Evolutionary conservation across 2,113 vertebrate genomes (phyloP), one percentile per base, ranked within the genome.

Genomic region (Chaenocephalus aceratus): DNA sequence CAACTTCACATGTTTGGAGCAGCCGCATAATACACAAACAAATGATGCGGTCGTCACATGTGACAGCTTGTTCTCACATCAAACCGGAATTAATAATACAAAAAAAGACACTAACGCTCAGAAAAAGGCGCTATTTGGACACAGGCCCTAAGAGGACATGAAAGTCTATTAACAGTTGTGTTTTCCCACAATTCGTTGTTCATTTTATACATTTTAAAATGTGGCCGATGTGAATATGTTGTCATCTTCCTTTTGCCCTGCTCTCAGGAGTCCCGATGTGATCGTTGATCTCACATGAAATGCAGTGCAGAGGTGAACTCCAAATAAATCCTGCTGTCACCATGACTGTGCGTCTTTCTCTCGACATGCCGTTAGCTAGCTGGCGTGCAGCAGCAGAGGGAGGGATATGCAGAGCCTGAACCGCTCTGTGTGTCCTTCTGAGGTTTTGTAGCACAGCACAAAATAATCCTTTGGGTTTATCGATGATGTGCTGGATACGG

Each of bases 261-360:
- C 6, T 82, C 71, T 69, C 16, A 56, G 10, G 59, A 66, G 30
- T 30, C 30, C 30, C 30, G 4, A 30, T 4, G 30, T 30, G 30
- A 30, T 30, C 30, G 30, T 30, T 5, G 18, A 44, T 10, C 18
- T 14, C 5, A 62, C 30, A 8, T 56, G 6, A 46, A 62, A 57
- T 51, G 58, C 64, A 66, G 64, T 74, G 45, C 56, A 77, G 49
- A 80, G 74, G 57, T 70, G 60, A 85, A 30, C 23, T 60, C 41
- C 41, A 1, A 90, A 85, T 88, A 91, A 90, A 93, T 52, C 56
- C 68, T 65, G 54, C 58, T 84, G 16, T 83, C 66, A 87, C 36
- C 5, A 7, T 79, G 82, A 80, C 62, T 44, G 4, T 10, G 72
- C 21, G 0, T 71, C 45, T 77, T 60, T 85, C 21, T 71, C 9